Percentiles rank a stretch among this genome's conserved stretches.
Conservation (phyloP, 2,797 vertebrate species). For the Champsocephalus gunnari region DNA sequence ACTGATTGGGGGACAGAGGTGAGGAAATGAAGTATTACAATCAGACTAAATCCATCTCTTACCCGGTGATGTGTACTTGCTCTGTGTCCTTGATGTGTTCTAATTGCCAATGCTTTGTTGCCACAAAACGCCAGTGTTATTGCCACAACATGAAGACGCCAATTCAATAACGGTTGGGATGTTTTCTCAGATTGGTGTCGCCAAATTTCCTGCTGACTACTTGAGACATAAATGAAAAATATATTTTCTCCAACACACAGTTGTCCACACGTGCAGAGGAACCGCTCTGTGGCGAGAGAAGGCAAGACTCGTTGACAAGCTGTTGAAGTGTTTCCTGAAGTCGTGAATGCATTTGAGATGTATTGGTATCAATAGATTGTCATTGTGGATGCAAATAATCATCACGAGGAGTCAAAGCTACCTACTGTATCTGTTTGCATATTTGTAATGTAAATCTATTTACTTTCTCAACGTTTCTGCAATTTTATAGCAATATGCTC, state of each 20-base stretch:
- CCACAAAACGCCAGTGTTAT: constrained; percentile 69
- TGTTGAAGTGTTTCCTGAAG: constrained; percentile 78
- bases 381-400: constrained; percentile 82
- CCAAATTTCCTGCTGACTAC: constrained; percentile 81
- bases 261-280: constrained; percentile 53
- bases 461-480: constrained; percentile 83
- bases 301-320: constrained; percentile 64
- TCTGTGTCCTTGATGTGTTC: constrained; percentile 73
- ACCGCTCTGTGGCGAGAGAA: constrained; percentile 59
- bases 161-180: constrained; percentile 51
- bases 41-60: constrained; percentile 75
- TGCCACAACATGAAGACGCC: constrained; percentile 58
- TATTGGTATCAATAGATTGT: constrained; percentile 83
- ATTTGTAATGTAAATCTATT: constrained; percentile 83
- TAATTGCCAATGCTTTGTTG: constrained; percentile 79
- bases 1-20: constrained; percentile 48
- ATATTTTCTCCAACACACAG: constrained; percentile 63
- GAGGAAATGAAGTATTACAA: constrained; percentile 66
- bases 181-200: constrained; percentile 74
- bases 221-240: constrained; percentile 69
- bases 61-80: constrained; percentile 71
- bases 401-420: constrained; percentile 81
- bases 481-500: constrained; percentile 87
- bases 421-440: constrained; percentile 82
- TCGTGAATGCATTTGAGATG: constrained; percentile 79